Evolutionary conservation across 2,113 vertebrate genomes (phyloP).

Genomic region (Ramphastos sulfuratus): DNA sequence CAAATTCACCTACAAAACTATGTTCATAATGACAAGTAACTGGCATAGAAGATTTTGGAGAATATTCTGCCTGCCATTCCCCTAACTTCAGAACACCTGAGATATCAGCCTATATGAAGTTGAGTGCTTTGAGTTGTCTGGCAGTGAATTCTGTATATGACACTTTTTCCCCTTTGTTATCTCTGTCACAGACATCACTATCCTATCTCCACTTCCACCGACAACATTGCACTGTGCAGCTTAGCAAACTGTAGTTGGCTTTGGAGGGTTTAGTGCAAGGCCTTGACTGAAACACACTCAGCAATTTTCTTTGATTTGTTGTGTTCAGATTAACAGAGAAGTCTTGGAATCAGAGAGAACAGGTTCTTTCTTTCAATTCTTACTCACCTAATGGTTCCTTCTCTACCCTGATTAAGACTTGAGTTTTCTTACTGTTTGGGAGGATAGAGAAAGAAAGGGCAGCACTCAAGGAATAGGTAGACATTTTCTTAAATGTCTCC

Average conservation of each 20-base stretch:
- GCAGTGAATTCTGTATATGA: background rate
- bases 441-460: background rate
- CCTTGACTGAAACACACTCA: background rate
- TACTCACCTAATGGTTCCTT: background rate
- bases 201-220: background rate
- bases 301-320: background rate
- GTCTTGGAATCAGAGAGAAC: background rate
- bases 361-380: background rate
- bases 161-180: background rate
- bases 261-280: background rate
- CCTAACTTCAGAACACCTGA: background rate
- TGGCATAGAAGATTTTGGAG: background rate
- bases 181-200: background rate
- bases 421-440: background rate
- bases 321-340: background rate
- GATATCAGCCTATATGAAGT: background rate
- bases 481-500: background rate
- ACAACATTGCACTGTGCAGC: background rate
- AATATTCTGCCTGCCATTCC: background rate
- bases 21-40: background rate
- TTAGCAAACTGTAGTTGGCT: background rate
- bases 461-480: background rate
- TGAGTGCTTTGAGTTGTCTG: background rate
- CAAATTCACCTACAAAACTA: background rate
- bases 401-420: background rate